Conservation (phyloP, 2,797 vertebrate species). For the Paramormyrops hopkinsi region DNA sequence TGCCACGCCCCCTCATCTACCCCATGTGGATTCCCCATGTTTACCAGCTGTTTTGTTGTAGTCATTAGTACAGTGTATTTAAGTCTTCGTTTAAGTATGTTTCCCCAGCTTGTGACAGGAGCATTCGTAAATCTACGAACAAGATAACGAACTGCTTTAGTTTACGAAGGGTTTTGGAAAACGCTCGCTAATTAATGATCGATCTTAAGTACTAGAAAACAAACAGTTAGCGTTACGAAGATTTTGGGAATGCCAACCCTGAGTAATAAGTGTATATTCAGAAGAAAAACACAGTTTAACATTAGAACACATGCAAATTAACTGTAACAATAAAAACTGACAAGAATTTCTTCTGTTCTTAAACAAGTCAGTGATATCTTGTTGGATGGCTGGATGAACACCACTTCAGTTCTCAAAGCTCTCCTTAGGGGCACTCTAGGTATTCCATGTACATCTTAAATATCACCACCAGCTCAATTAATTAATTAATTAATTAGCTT, state of each 20-base stretch:
- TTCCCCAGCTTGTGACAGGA: no score
- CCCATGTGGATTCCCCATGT: no score
- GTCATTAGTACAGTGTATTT: no score
- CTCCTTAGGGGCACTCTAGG: background rate
- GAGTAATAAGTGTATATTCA: background rate
- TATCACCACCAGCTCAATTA: background rate
- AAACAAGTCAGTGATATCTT: background rate
- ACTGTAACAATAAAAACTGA: background rate
- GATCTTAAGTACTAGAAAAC: background rate
- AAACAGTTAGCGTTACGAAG: background rate
- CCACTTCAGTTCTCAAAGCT: background rate
- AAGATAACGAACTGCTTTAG: background rate
- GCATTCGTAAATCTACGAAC: background rate
- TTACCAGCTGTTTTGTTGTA: no score
- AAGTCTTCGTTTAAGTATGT: no score
- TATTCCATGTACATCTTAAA: background rate
- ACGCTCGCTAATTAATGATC: background rate
- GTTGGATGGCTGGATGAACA: background rate
- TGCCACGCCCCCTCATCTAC: no score
- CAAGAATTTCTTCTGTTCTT: background rate
- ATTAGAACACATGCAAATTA: background rate
- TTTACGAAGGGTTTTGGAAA: background rate
- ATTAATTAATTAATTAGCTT: background rate
- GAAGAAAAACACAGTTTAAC: background rate
- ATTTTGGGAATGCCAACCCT: background rate